Evolutionary conservation across 2,113 vertebrate genomes (phyloP).

Genomic region (Tursiops truncatus): DNA sequence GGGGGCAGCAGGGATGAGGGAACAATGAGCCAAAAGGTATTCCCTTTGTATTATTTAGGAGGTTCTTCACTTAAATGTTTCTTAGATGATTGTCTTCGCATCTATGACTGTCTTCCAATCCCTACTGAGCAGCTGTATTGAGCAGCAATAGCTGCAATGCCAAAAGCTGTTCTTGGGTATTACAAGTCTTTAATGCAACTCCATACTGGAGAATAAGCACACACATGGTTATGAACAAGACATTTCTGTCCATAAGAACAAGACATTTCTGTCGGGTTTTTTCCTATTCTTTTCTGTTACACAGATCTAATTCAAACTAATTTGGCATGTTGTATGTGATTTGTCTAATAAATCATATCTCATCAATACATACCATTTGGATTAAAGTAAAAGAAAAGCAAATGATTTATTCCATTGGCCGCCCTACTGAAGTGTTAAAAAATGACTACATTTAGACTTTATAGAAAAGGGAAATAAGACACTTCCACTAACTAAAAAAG

Average conservation of each 20-base stretch:
- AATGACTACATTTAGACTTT: neutral
- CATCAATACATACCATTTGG: neutral
- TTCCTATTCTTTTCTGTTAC: neutral
- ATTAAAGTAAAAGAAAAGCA: constrained; percentile 36
- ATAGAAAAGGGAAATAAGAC: neutral
- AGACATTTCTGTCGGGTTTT: neutral
- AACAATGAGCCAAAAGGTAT: neutral
- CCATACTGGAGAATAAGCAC: neutral
- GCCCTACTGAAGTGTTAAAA: neutral
- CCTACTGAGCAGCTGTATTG: neutral
- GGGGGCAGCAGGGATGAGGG: neutral
- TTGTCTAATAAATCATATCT: neutral
- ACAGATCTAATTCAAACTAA: neutral
- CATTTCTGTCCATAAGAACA: neutral
- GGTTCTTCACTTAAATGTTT: neutral
- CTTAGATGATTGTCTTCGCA: neutral
- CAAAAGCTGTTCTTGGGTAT: neutral
- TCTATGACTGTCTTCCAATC: neutral
- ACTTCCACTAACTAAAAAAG: neutral
- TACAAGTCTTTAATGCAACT: neutral
- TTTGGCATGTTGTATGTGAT: neutral
- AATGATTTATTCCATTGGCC: neutral
- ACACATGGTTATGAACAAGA: neutral
- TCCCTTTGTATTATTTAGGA: neutral
- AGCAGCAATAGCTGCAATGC: neutral